Evolutionary conservation across 2,113 vertebrate genomes (phyloP).

Genomic region (Athene cunicularia): DNA sequence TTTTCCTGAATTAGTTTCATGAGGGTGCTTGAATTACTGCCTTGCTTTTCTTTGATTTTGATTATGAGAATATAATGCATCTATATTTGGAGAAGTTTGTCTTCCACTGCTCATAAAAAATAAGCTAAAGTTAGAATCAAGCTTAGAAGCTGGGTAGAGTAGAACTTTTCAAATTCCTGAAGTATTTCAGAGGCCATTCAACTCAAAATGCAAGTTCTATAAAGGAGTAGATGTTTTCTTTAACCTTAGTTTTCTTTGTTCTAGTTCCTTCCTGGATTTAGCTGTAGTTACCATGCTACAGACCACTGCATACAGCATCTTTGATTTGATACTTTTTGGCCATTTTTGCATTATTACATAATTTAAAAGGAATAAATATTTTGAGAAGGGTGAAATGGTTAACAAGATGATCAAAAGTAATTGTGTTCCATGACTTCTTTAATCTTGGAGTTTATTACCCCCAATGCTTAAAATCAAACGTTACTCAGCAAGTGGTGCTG

Average conservation of each 20-base stretch:
- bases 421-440: neutral
- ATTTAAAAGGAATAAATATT: neutral
- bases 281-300: neutral
- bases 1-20: neutral
- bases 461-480: neutral
- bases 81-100: neutral
- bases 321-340: neutral
- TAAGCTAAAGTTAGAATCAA: neutral
- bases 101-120: neutral
- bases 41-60: neutral
- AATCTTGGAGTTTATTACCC: neutral
- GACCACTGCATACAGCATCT: neutral
- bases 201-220: neutral
- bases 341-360: neutral
- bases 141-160: neutral
- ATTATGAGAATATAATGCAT: neutral
- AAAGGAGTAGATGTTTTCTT: neutral
- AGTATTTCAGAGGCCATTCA: neutral
- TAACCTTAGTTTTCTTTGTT: neutral
- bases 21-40: neutral
- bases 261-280: neutral
- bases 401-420: neutral
- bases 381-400: neutral
- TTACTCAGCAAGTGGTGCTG: neutral
- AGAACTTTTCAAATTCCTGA: neutral